These are phyloP conservation scores for Danio aesculapii DNA, from an alignment of 2,797 vertebrate genomes.

Conservation along the genomic window DNA sequence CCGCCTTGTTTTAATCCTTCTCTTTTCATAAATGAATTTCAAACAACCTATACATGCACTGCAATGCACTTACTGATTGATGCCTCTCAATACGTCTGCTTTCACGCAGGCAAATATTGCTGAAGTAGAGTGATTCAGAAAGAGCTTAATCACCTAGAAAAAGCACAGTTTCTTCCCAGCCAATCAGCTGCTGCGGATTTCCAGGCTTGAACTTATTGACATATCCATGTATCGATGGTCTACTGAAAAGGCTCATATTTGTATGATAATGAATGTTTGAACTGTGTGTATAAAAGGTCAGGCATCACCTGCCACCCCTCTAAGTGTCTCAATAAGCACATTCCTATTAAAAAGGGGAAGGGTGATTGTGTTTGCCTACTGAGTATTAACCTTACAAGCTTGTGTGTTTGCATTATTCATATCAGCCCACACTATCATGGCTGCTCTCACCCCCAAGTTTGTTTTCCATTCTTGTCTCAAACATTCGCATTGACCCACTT, in stretches of 20 bases:
- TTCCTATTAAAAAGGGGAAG: constrained; percentile 60
- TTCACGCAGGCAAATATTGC: constrained; percentile 10
- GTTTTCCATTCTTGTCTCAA: constrained; percentile 40
- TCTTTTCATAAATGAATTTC: background rate
- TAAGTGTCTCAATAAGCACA: constrained; percentile 56
- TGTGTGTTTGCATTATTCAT: constrained; percentile 59
- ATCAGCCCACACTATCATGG: constrained; percentile 47
- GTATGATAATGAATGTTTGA: constrained; percentile 62
- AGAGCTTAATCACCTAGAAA: constrained; percentile 27
- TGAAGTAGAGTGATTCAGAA: constrained; percentile 23
- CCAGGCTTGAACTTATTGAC: constrained; percentile 56
- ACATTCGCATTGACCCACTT: constrained; percentile 37
- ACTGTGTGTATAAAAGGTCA: constrained; percentile 60
- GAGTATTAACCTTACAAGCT: constrained; percentile 56
- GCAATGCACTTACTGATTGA: constrained; percentile 21
- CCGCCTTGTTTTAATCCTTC: background rate
- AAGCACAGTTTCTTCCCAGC: constrained; percentile 23
- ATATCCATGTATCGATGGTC: constrained; percentile 58
- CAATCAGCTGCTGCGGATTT: constrained; percentile 49
- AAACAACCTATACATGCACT: background rate
- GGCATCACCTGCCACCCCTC: constrained; percentile 56
- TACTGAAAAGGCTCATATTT: constrained; percentile 55
- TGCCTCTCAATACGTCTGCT: background rate
- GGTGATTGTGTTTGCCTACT: constrained; percentile 58
- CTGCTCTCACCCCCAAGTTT: constrained; percentile 31